A percentile compares a stretch with the other conserved stretches of the same genome.
phyloP scores from a whole-genome alignment of 1,140 invertebrate genomes.

The Drosophila funebris region DNA sequence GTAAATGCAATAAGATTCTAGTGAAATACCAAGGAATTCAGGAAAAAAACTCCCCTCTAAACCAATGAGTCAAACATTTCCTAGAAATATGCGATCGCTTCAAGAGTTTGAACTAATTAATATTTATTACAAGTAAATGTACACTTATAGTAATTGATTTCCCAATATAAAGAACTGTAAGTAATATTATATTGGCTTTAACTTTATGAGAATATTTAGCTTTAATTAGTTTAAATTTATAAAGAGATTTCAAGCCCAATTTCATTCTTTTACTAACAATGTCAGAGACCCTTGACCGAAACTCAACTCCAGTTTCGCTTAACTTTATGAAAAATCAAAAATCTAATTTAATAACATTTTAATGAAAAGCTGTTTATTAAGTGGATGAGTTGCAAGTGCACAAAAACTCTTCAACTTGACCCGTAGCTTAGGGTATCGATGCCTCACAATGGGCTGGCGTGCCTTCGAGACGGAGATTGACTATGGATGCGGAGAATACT shows the following conservation, averaged over 20 bases:
- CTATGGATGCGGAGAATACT: not conserved
- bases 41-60: not conserved
- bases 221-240: too few relatives aligned
- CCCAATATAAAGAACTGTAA: too few relatives aligned
- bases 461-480: not conserved
- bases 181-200: too few relatives aligned
- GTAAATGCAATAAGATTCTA: not conserved
- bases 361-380: not conserved
- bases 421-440: not conserved
- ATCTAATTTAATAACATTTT: not conserved
- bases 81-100: too few relatives aligned
- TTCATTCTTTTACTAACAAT: not conserved
- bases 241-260: too few relatives aligned
- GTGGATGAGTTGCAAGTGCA: conserved; percentile 8
- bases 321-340: not conserved
- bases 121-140: too few relatives aligned
- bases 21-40: not conserved
- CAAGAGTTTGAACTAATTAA: too few relatives aligned
- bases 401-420: not conserved
- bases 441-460: conserved; percentile 7
- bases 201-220: too few relatives aligned
- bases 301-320: not conserved
- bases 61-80: too few relatives aligned
- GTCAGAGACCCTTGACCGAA: not conserved
- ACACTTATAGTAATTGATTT: too few relatives aligned